Evolutionary conservation across 2,888 invertebrate genomes (phyloP), one percentile per base, ranked within the genome.

Genomic region (Microplitis manilae): DNA sequence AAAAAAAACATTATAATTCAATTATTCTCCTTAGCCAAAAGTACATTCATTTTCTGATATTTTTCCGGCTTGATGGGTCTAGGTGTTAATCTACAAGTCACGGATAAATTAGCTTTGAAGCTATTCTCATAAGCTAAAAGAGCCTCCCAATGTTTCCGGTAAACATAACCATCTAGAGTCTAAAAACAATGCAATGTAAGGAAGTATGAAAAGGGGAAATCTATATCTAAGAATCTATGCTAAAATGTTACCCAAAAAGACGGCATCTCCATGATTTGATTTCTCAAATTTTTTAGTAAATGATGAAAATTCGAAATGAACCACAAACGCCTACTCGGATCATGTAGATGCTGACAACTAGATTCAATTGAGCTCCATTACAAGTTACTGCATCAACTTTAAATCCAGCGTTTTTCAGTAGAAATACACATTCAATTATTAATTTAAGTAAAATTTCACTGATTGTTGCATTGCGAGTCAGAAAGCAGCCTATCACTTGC

Each of bases 331-430:
- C 81, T 60, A 2, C 50, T 15, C 5, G 40, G 17, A 71, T 82
- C 77, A 74, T 38, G 74, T 70, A 83, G 80, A 77, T 86, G 84
- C 39, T 75, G 64, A 77, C 83, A 85, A 74, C 81, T 83, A 0
- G 67, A 75, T 86, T 86, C 83, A 85, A 85, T 59, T 78, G 77
- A 5, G 83, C 85, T 6, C 83, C 85, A 76, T 86, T 85, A 6
- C 78, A 81, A 0, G 77, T 79, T 6, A 86, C 79, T 6, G 75
- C 83, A 79, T 85, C 82, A 0, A 85, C 82, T 73, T 77, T 68
- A 41, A 83, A 83, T 1, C 83, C 82, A 60, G 73, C 62, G 39
- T 82, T 81, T 71, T 79, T 80, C n/a, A 85, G 13, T 9, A 84
- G 79, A 2, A 83, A 73, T 6, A 85, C 80, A 60, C 81, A 81